Base-by-base conservation (phyloP, 1,140 invertebrate species). In the Bombus sibiricus region DNA sequence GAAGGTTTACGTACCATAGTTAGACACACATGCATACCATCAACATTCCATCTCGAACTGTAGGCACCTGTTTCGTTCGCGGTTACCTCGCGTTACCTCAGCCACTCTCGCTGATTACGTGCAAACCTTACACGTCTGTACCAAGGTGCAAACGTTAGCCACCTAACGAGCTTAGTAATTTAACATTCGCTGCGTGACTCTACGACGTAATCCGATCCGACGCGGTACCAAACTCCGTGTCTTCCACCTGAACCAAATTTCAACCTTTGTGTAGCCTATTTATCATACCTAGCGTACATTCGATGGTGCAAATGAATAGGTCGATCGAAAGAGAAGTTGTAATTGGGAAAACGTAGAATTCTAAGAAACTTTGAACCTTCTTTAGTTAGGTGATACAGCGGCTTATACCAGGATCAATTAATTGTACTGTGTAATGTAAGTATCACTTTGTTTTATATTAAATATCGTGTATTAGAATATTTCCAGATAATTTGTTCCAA, bases 111-210 rank as follows among this genome's bases (percentile, higher is more conserved):
- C 12, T 78, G 69, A 84, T 78, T 78, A 78, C 64, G 8, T 28
- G 47, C 59, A 68, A 83, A 83, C 72, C 6, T 47, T 53, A 43
- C 59, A 28, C 68, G 12, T 15, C 15, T 79, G 18, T 53, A 22
- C 64, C 37, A 39, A 82, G 80, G 53, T 69, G 37, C 66, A 28
- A 75, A 75, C 71, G 39, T 15, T 57, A 37, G 32, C n/a, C 25
- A 3, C 43, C 68, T 43, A 71, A 76, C 57, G 41, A 83, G 62
- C n/a, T 68, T 47, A 68, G 59, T 80, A 53, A 80, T 69, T 22
- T 81, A 71, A 39, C 47, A 32, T 72, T 72, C 41, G 64, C 22
- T 41, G n/a, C 28, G 22, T 66, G 64, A 69, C 25, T 64, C 3
- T 5, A 12, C 43, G 62, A 64, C 15, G 34, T 2, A 69, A 80